Evolutionary conservation across 1,140 invertebrate genomes (phyloP).

Genomic region (Holotrichia oblita): DNA sequence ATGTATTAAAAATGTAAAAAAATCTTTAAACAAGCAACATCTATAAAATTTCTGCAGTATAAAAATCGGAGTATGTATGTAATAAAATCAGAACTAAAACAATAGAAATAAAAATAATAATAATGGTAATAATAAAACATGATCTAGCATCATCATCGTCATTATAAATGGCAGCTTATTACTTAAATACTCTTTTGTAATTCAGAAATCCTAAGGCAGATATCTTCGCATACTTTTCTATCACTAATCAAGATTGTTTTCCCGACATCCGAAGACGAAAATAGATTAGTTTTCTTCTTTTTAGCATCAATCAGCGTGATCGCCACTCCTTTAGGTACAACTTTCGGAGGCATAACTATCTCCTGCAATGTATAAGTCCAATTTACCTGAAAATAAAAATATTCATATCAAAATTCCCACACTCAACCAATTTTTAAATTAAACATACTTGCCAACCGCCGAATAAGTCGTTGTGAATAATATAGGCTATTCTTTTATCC

Average conservation of each 20-base stretch:
- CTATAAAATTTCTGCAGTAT: not conserved
- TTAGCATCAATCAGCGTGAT: conserved; percentile 62
- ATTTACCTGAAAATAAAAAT: conserved; percentile 67
- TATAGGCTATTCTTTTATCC: conserved; percentile 83
- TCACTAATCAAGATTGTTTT: not conserved
- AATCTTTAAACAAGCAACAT: not conserved
- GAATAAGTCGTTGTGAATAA: conserved; percentile 83
- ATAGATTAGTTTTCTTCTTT: conserved; percentile 66
- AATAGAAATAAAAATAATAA: not conserved
- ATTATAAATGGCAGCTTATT: not conserved
- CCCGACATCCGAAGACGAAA: conserved; percentile 57
- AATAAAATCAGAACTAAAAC: too few species aligned
- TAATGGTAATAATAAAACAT: not conserved
- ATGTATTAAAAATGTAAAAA: too few species aligned
- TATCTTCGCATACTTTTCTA: not conserved
- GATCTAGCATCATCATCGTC: not conserved
- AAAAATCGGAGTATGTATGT: too few species aligned
- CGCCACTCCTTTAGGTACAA: conserved; percentile 67
- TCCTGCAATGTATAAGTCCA: conserved; percentile 73
- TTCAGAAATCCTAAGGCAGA: conserved; percentile 7
- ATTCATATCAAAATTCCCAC: too few species aligned
- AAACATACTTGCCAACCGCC: conserved; percentile 77
- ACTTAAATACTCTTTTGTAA: not conserved
- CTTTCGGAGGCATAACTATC: conserved; percentile 63
- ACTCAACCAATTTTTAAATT: too few species aligned